Evolutionary conservation across 1,140 invertebrate genomes (phyloP).

Genomic region (Bombus soroeensis): DNA sequence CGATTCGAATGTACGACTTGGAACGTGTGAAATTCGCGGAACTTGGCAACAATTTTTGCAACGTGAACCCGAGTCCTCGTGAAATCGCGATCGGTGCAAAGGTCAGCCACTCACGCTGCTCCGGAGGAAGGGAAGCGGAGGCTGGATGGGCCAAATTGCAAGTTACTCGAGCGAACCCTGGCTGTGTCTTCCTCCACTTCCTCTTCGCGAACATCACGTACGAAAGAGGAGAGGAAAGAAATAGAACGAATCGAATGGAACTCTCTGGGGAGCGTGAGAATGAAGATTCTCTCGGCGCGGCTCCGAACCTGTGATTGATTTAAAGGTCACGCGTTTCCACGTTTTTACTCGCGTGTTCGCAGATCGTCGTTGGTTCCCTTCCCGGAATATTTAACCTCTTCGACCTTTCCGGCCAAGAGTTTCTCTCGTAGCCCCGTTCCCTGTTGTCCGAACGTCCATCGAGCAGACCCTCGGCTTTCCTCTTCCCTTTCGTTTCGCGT

Average conservation of each 20-base stretch:
- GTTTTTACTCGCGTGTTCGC: constrained; percentile 46
- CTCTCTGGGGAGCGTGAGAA: constrained; percentile 11
- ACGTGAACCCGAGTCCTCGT: background rate
- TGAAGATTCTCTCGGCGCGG: background rate
- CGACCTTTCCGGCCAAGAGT: constrained; percentile 42
- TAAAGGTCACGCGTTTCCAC: constrained; percentile 50
- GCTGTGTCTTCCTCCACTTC: background rate
- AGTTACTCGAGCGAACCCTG: background rate
- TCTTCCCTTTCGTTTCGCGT: constrained; percentile 41
- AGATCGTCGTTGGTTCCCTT: constrained; percentile 13
- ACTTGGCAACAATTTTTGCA: background rate
- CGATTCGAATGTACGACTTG: background rate
- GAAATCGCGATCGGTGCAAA: background rate
- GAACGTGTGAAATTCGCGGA: background rate
- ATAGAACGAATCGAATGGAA: background rate
- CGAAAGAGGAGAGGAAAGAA: background rate
- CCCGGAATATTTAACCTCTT: constrained; percentile 64
- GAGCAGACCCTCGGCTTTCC: background rate
- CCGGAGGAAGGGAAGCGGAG: background rate
- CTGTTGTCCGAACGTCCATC: background rate
- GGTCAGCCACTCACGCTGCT: background rate
- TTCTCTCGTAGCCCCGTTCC: constrained; percentile 20
- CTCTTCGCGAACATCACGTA: too few relatives aligned
- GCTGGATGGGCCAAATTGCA: background rate
- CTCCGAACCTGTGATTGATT: constrained; percentile 27